Evolutionary conservation across 2,888 invertebrate genomes (phyloP).

Genomic region (Ormyrus rosae): DNA sequence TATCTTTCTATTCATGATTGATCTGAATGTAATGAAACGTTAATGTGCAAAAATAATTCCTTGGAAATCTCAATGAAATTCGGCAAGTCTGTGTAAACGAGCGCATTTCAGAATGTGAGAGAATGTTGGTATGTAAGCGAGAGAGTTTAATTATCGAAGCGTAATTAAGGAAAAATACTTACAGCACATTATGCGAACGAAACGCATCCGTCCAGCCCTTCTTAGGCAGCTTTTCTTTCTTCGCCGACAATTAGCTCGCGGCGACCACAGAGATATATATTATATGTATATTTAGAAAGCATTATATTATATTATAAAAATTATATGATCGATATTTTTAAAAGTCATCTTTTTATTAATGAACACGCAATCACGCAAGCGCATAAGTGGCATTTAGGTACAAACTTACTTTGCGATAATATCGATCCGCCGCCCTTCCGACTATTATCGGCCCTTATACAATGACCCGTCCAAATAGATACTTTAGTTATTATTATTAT

Average conservation of each 20-base stretch:
- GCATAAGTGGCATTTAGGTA: conserved; percentile 45
- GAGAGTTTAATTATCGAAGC: neutral
- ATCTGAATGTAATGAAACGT: conserved; percentile 10
- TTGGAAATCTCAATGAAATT: neutral
- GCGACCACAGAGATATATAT: conserved; percentile 60
- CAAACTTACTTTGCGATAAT: conserved; percentile 32
- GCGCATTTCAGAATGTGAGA: neutral
- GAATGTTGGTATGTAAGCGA: conserved; percentile 11
- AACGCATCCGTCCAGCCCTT: conserved; percentile 72
- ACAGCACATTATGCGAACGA: conserved; percentile 52
- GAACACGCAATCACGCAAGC: conserved; percentile 15
- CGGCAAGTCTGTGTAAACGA: conserved; percentile 15
- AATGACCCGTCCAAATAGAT: conserved; percentile 58
- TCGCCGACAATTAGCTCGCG: conserved; percentile 61
- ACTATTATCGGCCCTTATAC: conserved; percentile 54
- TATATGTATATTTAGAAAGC: conserved; percentile 60
- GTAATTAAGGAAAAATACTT: conserved; percentile 54
- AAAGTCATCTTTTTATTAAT: conserved; percentile 17
- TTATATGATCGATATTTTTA: conserved; percentile 31
- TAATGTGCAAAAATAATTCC: neutral
- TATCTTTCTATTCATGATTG: neutral
- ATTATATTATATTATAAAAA: conserved; percentile 64
- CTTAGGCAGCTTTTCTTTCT: conserved; percentile 66
- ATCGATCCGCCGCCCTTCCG: conserved; percentile 35
- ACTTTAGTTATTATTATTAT: conserved; percentile 48